Evolutionary conservation across 2,888 invertebrate genomes (phyloP).

Genomic region (Dione juno): DNA sequence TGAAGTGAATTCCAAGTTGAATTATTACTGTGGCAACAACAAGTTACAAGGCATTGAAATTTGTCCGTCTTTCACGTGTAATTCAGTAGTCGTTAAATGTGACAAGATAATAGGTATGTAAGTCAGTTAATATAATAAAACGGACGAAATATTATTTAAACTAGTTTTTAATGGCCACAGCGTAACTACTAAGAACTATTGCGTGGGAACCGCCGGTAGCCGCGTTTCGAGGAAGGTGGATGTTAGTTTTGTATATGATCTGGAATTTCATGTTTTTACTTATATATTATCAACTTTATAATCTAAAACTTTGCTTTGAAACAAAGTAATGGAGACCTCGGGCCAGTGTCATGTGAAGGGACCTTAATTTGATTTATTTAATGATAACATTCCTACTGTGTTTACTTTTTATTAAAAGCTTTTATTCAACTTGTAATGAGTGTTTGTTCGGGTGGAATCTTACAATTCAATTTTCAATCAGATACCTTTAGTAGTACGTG

Average conservation of each 20-base stretch:
- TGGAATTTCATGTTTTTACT: slow-evolving; percentile 39
- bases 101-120: slow-evolving; percentile 32
- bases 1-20: slow-evolving; percentile 5
- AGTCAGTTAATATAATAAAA: slow-evolving; percentile 36
- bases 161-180: slow-evolving; percentile 42
- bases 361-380: slow-evolving; percentile 24
- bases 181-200: slow-evolving; percentile 39
- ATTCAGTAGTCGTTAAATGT: slow-evolving; percentile 28
- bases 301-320: slow-evolving; percentile 13
- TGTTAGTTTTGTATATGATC: slow-evolving; percentile 27
- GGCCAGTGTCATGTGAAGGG: not conserved
- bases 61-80: slow-evolving; percentile 15
- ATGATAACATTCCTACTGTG: slow-evolving; percentile 10
- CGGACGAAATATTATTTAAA: slow-evolving; percentile 40
- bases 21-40: slow-evolving; percentile 3
- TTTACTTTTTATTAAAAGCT: not conserved
- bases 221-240: slow-evolving; percentile 40
- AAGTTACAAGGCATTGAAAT: not conserved
- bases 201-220: slow-evolving; percentile 41
- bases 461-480: no score
- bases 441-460: no score
- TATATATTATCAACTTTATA: slow-evolving; percentile 21
- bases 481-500: no score
- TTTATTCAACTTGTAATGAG: no score
- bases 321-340: not conserved